Evolutionary conservation across 2,888 invertebrate genomes (phyloP).

Genomic region (Gisinianus flammeolus): DNA sequence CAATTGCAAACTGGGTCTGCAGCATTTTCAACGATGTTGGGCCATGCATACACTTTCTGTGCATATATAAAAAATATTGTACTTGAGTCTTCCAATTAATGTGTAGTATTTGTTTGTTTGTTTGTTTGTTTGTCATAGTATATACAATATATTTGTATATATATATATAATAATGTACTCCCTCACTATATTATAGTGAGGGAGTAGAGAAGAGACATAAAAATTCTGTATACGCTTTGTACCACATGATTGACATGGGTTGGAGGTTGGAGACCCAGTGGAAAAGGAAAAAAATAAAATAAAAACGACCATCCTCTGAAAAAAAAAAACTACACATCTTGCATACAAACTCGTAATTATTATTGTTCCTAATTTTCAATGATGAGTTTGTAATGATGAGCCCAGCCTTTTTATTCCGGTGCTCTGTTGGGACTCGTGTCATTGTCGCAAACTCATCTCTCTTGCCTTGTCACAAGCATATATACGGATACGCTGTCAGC

Average conservation of each 20-base stretch:
- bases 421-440: conserved; percentile 25
- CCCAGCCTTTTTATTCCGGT: conserved; percentile 42
- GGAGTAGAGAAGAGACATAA: too few relatives aligned
- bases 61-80: too few relatives aligned
- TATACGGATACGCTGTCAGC: conserved; percentile 2
- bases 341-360: conserved; percentile 38
- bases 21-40: too few relatives aligned
- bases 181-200: too few relatives aligned
- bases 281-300: background rate
- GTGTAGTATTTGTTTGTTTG: too few relatives aligned
- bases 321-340: background rate
- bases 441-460: conserved; percentile 36
- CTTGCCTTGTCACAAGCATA: conserved; percentile 29
- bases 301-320: background rate
- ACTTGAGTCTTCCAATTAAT: too few relatives aligned
- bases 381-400: conserved; percentile 41
- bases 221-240: background rate
- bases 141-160: background rate
- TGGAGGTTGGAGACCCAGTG: background rate
- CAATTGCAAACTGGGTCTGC: too few relatives aligned
- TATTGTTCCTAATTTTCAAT: conserved; percentile 43
- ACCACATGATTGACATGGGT: background rate
- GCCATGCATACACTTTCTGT: too few relatives aligned
- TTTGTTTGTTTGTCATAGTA: background rate
- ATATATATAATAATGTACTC: too few relatives aligned